phyloP scores from a whole-genome alignment of 1,140 invertebrate genomes.

The Nymphalis io region DNA sequence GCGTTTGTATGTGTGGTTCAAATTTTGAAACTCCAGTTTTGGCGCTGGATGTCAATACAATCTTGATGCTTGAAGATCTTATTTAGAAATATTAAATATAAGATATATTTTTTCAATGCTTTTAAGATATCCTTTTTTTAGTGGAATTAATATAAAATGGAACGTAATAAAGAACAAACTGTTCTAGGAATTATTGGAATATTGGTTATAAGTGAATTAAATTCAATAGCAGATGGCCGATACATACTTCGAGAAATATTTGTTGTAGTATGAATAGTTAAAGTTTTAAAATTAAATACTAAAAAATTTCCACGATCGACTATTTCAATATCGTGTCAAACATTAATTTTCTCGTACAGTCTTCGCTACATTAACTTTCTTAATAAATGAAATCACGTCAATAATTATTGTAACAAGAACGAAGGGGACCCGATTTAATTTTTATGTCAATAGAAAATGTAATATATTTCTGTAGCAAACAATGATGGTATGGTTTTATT shows the following conservation, averaged over 20 bases:
- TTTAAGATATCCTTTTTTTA: too few species aligned
- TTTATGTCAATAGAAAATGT: background rate
- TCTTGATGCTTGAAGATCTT: too few species aligned
- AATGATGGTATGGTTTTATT: background rate
- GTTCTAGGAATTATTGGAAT: too few species aligned
- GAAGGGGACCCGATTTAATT: constrained; percentile 8
- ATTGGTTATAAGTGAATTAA: background rate
- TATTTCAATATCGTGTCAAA: constrained; percentile 24
- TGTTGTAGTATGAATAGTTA: background rate
- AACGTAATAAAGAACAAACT: too few species aligned
- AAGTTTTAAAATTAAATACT: background rate
- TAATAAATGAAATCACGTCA: constrained; percentile 32
- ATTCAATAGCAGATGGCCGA: too few species aligned
- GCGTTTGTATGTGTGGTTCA: too few species aligned
- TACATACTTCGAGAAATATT: background rate
- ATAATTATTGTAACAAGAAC: constrained; percentile 27
- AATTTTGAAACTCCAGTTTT: too few species aligned
- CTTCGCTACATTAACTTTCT: constrained; percentile 19
- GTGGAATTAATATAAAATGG: too few species aligned
- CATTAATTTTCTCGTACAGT: constrained; percentile 21
- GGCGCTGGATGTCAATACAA: too few species aligned
- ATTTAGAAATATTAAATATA: too few species aligned
- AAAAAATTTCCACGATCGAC: background rate
- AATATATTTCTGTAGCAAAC: too few species aligned
- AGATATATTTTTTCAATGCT: too few species aligned